These are phyloP conservation scores for Piaya cayana DNA, from an alignment of 2,113 vertebrate genomes.

Conservation along the genomic window DNA sequence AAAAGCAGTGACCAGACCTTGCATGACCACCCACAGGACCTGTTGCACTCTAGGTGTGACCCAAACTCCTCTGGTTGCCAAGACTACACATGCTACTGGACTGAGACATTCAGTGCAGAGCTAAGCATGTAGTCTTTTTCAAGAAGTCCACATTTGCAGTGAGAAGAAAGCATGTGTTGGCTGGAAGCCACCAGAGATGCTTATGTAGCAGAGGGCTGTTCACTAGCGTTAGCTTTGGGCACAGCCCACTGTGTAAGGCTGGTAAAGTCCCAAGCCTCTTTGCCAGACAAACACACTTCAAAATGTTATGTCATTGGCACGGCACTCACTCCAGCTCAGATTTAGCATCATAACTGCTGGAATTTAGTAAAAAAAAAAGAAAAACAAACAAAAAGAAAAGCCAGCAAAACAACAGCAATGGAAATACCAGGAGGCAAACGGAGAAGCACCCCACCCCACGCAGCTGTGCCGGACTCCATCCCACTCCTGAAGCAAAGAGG, in stretches of 20 bases:
- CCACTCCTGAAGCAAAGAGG: background rate
- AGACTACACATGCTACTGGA: rapidly evolving
- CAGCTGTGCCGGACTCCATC: background rate
- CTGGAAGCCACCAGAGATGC: background rate
- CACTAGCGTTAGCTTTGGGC: background rate
- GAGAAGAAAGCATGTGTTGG: rapidly evolving
- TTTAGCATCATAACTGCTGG: background rate
- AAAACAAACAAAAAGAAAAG: background rate
- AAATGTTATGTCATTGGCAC: background rate
- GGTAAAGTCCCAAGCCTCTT: background rate
- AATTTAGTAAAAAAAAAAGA: background rate
- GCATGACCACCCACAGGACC: rapidly evolving
- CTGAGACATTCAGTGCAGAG: background rate
- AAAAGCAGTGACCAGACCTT: background rate
- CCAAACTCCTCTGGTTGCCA: background rate
- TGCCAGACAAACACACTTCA: background rate
- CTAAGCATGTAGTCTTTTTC: background rate
- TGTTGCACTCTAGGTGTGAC: background rate
- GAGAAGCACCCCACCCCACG: background rate
- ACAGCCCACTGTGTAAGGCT: background rate
- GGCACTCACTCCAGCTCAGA: background rate
- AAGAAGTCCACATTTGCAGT: background rate
- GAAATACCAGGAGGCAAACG: background rate
- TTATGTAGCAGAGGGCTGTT: background rate
- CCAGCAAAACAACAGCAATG: background rate